Percentiles rank a stretch among this genome's conserved stretches.
Evolutionary conservation across 2,797 vertebrate species (phyloP).

Genomic region (Lagodon rhomboides): DNA sequence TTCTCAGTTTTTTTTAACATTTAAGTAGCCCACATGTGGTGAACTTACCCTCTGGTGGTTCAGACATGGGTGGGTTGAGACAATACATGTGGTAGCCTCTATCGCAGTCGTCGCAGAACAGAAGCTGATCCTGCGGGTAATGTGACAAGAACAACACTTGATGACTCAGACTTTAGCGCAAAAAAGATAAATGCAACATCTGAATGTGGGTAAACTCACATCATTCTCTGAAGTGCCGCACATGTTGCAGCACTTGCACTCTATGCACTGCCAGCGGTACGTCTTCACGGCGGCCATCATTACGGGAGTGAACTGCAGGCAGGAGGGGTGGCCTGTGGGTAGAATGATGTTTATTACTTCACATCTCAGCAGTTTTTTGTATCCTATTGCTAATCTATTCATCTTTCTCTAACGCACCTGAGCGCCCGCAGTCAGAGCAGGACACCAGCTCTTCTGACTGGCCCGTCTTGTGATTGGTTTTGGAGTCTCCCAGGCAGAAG

Average conservation of each 20-base stretch:
- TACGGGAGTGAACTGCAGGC: conserved; percentile 96
- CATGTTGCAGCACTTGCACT: conserved; percentile 98
- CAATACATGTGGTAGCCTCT: conserved; percentile 98
- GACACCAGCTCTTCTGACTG: conserved; percentile 95
- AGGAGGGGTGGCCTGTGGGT: conserved; percentile 92
- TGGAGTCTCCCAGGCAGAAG: conserved; percentile 96
- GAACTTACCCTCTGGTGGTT: conserved; percentile 93
- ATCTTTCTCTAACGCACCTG: conserved; percentile 81
- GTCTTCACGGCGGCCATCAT: conserved; percentile 99
- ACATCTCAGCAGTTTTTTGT: not conserved
- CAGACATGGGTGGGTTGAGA: conserved; percentile 93
- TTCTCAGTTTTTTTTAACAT: not conserved
- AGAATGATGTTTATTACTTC: not conserved
- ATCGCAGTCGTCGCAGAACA: conserved; percentile 96
- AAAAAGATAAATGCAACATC: too few species aligned
- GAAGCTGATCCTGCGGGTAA: conserved; percentile 85
- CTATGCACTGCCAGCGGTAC: conserved; percentile 98
- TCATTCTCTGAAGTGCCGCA: conserved; percentile 97
- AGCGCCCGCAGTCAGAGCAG: conserved; percentile 97
- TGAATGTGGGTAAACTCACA: conserved; percentile 79
- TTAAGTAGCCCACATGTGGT: too few species aligned
- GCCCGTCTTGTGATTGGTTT: conserved; percentile 95
- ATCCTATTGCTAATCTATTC: not conserved
- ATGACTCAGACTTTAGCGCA: not conserved
- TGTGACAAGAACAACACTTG: not conserved